Evolutionary conservation across 1,140 invertebrate genomes (phyloP), one percentile per base, ranked within the genome.

Genomic region (Mactra quadrangularis): DNA sequence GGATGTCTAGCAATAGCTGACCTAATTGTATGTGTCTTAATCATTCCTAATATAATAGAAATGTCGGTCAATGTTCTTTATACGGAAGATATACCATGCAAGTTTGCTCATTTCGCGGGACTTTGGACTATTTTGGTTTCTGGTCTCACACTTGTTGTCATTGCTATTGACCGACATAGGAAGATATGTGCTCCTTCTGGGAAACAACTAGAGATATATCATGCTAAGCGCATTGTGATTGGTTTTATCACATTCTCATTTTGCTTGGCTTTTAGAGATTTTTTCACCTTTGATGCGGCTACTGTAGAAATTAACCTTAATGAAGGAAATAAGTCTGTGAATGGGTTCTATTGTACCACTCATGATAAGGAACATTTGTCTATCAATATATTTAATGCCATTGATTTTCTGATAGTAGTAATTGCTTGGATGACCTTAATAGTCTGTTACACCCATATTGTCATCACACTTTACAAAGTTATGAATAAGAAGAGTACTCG

Each of bases 181-280:
- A 74, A 57, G 22, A 74, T 74, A 38, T 74, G 71, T 27, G 38
- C 6, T 3, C 68, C 68, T 1, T 72, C 53, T 11, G n/a, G 17
- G 4, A 55, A 33, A 33, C 68, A 72, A n/a, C 27, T 72, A 19
- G 17, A 45, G 1, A 31, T n/a, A 11, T 1, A 3, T 3, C 15
- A 22, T 3, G 29, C 27, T 3, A 72, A 72, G 22, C n/a, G 27
- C 1, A 7, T n/a, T 11, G 33, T 72, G 27, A n/a, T 4, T 55
- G 50, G 22, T 31, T 7, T 38, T n/a, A 15, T 50, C 3, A 53
- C 53, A 3, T 19, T 72, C 13, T 17, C 31, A 33, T 72, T 53
- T 22, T 35, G 25, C 6, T 3, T 72, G 25, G 25, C 47, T 27
- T 7, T 72, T 19, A 35, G 47, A 33, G 35, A 72, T 22, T 53